Evolutionary conservation across 92 coral and sea anemone species (phyloP).

Genomic region (Epizoanthus ramosus): DNA sequence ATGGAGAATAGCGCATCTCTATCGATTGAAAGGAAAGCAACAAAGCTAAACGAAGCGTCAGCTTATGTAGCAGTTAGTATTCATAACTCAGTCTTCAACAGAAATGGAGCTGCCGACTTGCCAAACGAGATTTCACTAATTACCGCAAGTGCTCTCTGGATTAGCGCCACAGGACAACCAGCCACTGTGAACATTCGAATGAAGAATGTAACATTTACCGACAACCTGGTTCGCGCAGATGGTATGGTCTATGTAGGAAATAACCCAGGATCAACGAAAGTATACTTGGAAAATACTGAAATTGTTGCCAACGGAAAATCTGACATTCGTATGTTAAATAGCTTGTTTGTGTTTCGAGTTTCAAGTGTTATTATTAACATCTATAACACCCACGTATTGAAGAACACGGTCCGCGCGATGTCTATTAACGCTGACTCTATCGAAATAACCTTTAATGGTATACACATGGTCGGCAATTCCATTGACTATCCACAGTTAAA

Average conservation of each 20-base stretch:
- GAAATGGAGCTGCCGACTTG: constrained; percentile 10
- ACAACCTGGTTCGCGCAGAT: not conserved
- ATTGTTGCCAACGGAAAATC: constrained; percentile 18
- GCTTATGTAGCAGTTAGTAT: not conserved
- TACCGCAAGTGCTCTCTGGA: not conserved
- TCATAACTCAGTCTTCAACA: constrained; percentile 37
- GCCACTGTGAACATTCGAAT: constrained; percentile 20
- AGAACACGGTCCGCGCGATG: constrained; percentile 2
- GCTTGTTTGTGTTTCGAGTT: constrained; percentile 20
- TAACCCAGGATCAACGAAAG: constrained; percentile 10
- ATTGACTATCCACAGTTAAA: not conserved
- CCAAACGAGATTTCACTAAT: not conserved
- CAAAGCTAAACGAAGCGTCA: not conserved
- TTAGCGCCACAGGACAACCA: not conserved
- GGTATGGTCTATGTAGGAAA: constrained; percentile 32
- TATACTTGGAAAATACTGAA: not conserved
- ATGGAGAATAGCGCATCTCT: constrained; percentile 34
- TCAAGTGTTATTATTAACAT: not conserved
- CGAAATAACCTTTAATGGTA: not conserved
- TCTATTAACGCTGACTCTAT: constrained; percentile 1
- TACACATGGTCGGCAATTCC: not conserved
- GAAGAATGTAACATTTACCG: constrained; percentile 27
- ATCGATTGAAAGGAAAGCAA: constrained; percentile 1
- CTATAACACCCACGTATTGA: not conserved
- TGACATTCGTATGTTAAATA: constrained; percentile 1